phyloP scores from a whole-genome alignment of 92 coral and sea anemone species.

The Porites divaricata region DNA sequence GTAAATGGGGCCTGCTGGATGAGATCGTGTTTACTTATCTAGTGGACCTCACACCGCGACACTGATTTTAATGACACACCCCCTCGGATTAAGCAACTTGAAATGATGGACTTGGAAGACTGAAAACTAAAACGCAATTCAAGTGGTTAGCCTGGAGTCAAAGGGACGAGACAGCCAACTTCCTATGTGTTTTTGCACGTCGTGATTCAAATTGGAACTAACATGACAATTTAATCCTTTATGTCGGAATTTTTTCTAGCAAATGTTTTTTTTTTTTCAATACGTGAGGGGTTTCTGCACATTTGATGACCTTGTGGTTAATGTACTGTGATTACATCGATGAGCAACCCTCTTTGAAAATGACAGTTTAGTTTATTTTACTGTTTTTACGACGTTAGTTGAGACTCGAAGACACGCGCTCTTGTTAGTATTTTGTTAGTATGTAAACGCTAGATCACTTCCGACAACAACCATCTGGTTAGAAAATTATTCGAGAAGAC shows the following conservation, averaged over 20 bases:
- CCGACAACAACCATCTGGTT: constrained; percentile 43
- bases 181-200: constrained; percentile 2
- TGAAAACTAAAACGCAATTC: constrained; percentile 42
- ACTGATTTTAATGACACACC: constrained; percentile 67
- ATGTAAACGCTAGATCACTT: constrained; percentile 34
- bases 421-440: constrained; percentile 31
- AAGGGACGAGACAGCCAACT: constrained; percentile 32
- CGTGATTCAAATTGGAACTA: constrained; percentile 15
- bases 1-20: constrained; percentile 37
- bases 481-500: constrained; percentile 24
- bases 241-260: neutral
- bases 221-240: neutral
- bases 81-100: constrained; percentile 62
- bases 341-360: neutral
- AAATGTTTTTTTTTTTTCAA: constrained; percentile 24
- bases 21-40: constrained; percentile 74
- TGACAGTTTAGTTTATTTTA: neutral
- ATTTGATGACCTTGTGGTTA: constrained; percentile 12
- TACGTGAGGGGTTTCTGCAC: constrained; percentile 12
- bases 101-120: constrained; percentile 58
- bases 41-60: constrained; percentile 88
- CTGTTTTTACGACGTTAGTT: constrained; percentile 3
- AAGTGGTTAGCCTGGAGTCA: constrained; percentile 34
- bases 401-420: constrained; percentile 24
- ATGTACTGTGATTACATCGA: neutral